Base-by-base conservation (phyloP, 2,888 invertebrate genomes). In the Ypsolopha scabrella region DNA sequence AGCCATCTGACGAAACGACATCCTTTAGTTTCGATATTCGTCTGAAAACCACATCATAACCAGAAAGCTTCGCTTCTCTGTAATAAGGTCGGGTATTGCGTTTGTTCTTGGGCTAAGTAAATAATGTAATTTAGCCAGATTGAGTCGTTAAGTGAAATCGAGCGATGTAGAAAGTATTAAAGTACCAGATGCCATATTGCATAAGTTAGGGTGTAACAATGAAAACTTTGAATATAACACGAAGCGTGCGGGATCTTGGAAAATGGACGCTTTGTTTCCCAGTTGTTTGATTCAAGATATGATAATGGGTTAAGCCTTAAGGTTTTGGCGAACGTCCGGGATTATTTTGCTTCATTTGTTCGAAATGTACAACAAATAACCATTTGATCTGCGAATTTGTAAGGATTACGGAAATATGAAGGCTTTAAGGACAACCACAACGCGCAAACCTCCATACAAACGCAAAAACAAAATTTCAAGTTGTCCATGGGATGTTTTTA, bases 151-250 rank as follows among this genome's bases (percentile, higher is more conserved):
- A 82, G 76, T 68, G 80, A 80, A 85, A 86, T 86, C 85, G 85
- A 83, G 80, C 83, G 81, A 73, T 72, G 70, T 72, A 72, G 75
- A 82, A 86, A 83, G 85, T 83, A 83, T 83, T 80, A 83, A 81
- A 79, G 79, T 78, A 79, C 78, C 79, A 75, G 75, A 79, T 78
- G 77, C 72, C 78, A 81, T 83, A 85, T 82, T 82, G 82, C 83
- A 78, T 80, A 85, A 85, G 83, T 85, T 85, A 72, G 75, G 80
- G 79, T 79, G 79, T 83, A 72, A 81, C 81, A 83, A 75, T 82
- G 82, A 72, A 83, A 85, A 83, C 74, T 83, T 83, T 72, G 76
- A 71, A 70, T 68, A 70, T 68, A 72, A 72, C 75, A 70, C 73
- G 78, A 72, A 80, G 79, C 82, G 81, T 73, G 78, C 76, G 67